Evolutionary conservation across 2,888 invertebrate genomes (phyloP).

Genomic region (Drosophila prolongata): DNA sequence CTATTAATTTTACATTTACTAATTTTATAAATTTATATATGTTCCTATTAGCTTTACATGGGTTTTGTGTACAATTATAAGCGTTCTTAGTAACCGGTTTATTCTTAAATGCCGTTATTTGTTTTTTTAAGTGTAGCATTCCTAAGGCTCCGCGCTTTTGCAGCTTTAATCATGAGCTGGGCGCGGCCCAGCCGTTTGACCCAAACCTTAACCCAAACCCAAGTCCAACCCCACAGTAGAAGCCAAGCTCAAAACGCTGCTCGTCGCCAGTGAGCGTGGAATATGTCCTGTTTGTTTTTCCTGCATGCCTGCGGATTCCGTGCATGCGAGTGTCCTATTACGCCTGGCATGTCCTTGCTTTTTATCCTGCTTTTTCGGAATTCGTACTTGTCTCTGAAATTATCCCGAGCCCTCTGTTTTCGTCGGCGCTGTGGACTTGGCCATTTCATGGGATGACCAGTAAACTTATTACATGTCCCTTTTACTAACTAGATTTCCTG

Average conservation of each 20-base stretch:
- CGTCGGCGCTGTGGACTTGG: neutral
- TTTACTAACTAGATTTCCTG: neutral
- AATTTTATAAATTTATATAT: no score
- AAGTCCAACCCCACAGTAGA: neutral
- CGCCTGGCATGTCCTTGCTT: conserved; percentile 26
- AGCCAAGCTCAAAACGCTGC: conserved; percentile 19
- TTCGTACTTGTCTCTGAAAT: conserved; percentile 14
- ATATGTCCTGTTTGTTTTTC: conserved; percentile 26
- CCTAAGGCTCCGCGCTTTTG: conserved; percentile 38
- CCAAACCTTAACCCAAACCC: conserved; percentile 12
- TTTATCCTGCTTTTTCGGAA: conserved; percentile 10
- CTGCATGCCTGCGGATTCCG: conserved; percentile 36
- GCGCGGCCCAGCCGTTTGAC: conserved; percentile 52
- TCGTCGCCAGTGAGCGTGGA: conserved; percentile 5
- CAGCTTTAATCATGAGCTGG: conserved; percentile 58
- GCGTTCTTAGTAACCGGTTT: no score
- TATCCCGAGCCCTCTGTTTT: conserved; percentile 6
- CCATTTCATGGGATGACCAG: neutral
- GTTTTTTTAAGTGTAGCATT: neutral
- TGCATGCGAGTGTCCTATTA: conserved; percentile 24
- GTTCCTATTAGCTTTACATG: no score
- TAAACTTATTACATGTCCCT: neutral
- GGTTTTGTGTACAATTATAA: no score
- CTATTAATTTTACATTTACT: no score
- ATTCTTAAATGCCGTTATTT: no score